Evolutionary conservation across 1,140 invertebrate genomes (phyloP).

Genomic region (Ceratoteleas bidentatus): DNA sequence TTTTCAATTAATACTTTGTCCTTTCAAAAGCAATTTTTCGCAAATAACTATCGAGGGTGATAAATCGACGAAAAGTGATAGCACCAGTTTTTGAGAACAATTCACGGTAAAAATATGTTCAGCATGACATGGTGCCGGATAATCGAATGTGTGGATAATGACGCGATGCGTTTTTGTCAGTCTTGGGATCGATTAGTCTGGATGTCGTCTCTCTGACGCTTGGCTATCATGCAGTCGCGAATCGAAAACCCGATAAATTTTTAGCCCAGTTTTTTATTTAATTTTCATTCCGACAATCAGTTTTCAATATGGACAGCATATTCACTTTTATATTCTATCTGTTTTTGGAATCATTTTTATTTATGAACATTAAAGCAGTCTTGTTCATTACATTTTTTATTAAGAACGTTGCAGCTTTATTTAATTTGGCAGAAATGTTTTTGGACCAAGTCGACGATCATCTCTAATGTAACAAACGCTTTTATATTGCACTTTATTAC

Average conservation of each 20-base stretch:
- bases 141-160: conserved; percentile 56
- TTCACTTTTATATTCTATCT: neutral
- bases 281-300: conserved; percentile 71
- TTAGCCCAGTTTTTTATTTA: conserved; percentile 68
- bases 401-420: too few relatives aligned
- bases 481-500: too few relatives aligned
- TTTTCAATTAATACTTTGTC: too few relatives aligned
- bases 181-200: conserved; percentile 58
- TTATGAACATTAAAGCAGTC: too few relatives aligned
- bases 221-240: conserved; percentile 29
- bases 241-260: conserved; percentile 71
- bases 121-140: conserved; percentile 19
- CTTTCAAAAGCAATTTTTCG: too few relatives aligned
- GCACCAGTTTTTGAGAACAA: conserved; percentile 20
- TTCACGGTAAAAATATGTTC: conserved; percentile 27
- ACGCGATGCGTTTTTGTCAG: conserved; percentile 49
- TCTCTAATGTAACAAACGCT: too few relatives aligned
- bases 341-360: neutral
- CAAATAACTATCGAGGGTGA: neutral
- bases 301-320: conserved; percentile 34
- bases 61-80: conserved; percentile 12
- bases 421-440: too few relatives aligned
- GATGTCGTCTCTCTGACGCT: conserved; percentile 53
- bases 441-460: too few relatives aligned
- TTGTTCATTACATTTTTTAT: too few relatives aligned